Evolutionary conservation across 2,888 invertebrate species (phyloP).

Genomic region (Lithosia quadra): DNA sequence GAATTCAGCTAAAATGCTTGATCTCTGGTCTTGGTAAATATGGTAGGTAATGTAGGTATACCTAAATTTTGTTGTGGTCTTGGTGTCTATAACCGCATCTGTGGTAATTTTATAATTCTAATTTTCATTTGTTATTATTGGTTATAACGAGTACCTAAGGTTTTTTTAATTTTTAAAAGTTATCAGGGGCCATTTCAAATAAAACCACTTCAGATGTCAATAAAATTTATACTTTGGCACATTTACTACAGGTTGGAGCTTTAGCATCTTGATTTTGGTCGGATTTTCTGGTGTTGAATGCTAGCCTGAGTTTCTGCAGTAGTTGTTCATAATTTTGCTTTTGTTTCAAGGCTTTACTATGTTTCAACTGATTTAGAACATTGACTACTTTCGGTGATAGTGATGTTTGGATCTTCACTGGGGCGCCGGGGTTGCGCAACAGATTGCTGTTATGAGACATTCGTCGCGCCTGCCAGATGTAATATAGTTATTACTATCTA

Average conservation of each 20-base stretch:
- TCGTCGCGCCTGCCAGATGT: conserved; percentile 57
- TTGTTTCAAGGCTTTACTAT: conserved; percentile 56
- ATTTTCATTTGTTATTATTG: too few relatives aligned
- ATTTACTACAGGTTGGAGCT: conserved; percentile 37
- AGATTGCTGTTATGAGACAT: conserved; percentile 23
- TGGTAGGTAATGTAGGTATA: too few relatives aligned
- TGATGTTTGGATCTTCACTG: conserved; percentile 43
- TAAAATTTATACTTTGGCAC: conserved; percentile 25
- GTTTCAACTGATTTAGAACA: conserved; percentile 60
- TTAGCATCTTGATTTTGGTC: conserved; percentile 20
- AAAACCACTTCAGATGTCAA: neutral
- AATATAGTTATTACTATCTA: conserved; percentile 40
- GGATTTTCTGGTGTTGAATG: conserved; percentile 57
- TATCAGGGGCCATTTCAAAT: neutral
- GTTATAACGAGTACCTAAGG: too few relatives aligned
- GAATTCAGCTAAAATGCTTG: too few relatives aligned
- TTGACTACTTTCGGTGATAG: conserved; percentile 61
- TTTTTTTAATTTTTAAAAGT: too few relatives aligned
- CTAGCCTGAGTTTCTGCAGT: conserved; percentile 59
- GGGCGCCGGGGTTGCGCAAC: conserved; percentile 5
- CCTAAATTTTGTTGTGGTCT: too few relatives aligned
- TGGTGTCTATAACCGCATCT: too few relatives aligned
- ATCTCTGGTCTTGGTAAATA: too few relatives aligned
- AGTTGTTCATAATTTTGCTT: conserved; percentile 54
- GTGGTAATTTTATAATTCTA: too few relatives aligned